Percentiles rank a stretch among this genome's conserved stretches.
Evolutionary conservation across 2,888 invertebrate species (phyloP).

Genomic region (Eustalomyia histrio): DNA sequence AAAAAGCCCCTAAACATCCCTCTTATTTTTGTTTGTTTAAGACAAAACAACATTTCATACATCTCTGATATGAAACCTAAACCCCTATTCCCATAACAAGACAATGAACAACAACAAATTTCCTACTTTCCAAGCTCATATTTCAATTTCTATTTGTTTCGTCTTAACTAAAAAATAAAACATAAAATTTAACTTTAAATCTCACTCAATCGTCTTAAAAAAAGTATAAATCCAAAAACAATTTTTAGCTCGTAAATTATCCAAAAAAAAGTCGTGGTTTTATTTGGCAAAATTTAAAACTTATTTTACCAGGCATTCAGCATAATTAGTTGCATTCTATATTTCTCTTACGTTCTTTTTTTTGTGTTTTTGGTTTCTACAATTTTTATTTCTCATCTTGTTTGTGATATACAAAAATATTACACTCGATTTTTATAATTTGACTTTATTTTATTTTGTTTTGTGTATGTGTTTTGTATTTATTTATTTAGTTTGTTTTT

Average conservation of each 20-base stretch:
- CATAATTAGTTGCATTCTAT: slow-evolving; percentile 41
- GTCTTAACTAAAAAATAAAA: not conserved
- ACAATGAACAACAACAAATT: not conserved
- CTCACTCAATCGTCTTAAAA: slow-evolving; percentile 69
- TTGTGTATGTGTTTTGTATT: slow-evolving; percentile 1
- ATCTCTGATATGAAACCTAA: not conserved
- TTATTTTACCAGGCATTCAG: slow-evolving; percentile 78
- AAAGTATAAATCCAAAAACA: not conserved
- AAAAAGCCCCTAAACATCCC: slow-evolving; percentile 15
- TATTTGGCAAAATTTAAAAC: slow-evolving; percentile 80
- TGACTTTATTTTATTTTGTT: not conserved
- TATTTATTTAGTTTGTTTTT: not conserved
- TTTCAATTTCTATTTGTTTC: slow-evolving; percentile 24
- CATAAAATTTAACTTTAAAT: not conserved
- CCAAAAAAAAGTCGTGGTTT: slow-evolving; percentile 72
- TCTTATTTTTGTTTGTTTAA: not conserved
- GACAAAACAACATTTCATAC: not conserved
- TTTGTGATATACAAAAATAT: not conserved
- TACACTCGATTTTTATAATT: not conserved
- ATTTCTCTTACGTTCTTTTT: slow-evolving; percentile 42
- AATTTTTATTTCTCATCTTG: slow-evolving; percentile 16
- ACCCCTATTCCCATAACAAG: not conserved
- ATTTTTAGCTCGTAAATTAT: slow-evolving; percentile 66
- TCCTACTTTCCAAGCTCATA: not conserved
- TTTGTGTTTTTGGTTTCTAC: not conserved